phyloP scores from a whole-genome alignment of 1,140 invertebrate species.

The Hypothenemus hampei region DNA sequence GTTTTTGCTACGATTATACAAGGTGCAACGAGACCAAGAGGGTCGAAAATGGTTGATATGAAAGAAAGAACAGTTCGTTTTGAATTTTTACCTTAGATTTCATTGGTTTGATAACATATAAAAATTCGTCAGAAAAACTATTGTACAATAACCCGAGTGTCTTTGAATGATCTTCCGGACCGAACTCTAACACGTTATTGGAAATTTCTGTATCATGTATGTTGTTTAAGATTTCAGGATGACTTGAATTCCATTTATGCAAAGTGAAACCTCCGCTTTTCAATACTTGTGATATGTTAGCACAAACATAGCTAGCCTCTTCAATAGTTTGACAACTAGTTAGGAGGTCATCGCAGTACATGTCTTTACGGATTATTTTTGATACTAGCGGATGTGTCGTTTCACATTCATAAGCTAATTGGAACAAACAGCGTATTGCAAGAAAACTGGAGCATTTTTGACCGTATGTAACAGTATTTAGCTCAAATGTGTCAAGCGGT shows the following conservation, averaged over 20 bases:
- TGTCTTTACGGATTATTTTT: conserved; percentile 23
- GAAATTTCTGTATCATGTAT: not conserved
- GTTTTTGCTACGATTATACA: not conserved
- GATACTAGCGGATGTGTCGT: conserved; percentile 4
- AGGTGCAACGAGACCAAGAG: not conserved
- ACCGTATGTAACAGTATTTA: conserved; percentile 44
- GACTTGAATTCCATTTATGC: conserved; percentile 1
- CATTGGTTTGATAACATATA: not conserved
- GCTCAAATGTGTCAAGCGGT: conserved; percentile 31
- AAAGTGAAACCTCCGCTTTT: not conserved
- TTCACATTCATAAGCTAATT: conserved; percentile 22
- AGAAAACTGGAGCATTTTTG: conserved; percentile 33
- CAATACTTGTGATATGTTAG: not conserved
- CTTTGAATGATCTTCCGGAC: not conserved
- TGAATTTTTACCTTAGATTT: not conserved
- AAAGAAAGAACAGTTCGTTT: not conserved
- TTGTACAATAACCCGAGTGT: not conserved
- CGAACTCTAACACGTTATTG: not conserved
- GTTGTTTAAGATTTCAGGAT: not conserved
- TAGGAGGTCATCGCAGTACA: conserved; percentile 40
- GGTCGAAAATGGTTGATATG: conserved; percentile 1
- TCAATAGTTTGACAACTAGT: not conserved
- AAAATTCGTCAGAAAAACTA: not conserved
- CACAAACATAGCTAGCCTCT: not conserved
- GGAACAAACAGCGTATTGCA: conserved; percentile 28